Evolutionary conservation across 1,140 invertebrate species (phyloP).

Genomic region (Phthorimaea operculella): DNA sequence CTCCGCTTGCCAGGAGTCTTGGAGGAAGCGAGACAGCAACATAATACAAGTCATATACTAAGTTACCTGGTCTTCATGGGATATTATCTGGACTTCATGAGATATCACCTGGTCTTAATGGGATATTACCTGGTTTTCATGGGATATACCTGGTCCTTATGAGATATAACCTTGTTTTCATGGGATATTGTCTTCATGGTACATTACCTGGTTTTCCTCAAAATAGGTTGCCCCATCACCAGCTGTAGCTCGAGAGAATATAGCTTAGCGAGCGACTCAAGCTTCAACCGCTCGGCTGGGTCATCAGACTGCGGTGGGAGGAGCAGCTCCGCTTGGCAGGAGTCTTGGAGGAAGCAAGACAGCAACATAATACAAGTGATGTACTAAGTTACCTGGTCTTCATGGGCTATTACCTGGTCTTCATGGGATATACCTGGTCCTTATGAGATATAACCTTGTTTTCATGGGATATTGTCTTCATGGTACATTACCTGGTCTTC

Average conservation of each 20-base stretch:
- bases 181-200: slow-evolving; percentile 67
- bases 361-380: no score
- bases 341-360: slow-evolving; percentile 86
- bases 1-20: slow-evolving; percentile 83
- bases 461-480: no score
- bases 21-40: slow-evolving; percentile 84
- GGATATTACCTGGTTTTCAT: slow-evolving; percentile 68
- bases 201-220: slow-evolving; percentile 68
- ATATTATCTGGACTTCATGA: slow-evolving; percentile 76
- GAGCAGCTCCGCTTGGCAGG: slow-evolving; percentile 79
- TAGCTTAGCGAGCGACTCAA: slow-evolving; percentile 81
- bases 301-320: slow-evolving; percentile 70
- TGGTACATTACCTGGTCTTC: slow-evolving; percentile 74
- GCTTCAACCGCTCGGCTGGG: slow-evolving; percentile 78
- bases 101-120: no score
- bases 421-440: no score
- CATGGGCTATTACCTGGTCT: no score
- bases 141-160: slow-evolving; percentile 75
- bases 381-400: no score
- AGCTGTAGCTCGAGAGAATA: slow-evolving; percentile 81
- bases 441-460: no score
- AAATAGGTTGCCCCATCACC: slow-evolving; percentile 64
- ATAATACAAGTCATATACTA: no score
- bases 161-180: no score
- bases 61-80: no score